Evolutionary conservation across 2,888 invertebrate species (phyloP).

Genomic region (Balanococcus diminutus): DNA sequence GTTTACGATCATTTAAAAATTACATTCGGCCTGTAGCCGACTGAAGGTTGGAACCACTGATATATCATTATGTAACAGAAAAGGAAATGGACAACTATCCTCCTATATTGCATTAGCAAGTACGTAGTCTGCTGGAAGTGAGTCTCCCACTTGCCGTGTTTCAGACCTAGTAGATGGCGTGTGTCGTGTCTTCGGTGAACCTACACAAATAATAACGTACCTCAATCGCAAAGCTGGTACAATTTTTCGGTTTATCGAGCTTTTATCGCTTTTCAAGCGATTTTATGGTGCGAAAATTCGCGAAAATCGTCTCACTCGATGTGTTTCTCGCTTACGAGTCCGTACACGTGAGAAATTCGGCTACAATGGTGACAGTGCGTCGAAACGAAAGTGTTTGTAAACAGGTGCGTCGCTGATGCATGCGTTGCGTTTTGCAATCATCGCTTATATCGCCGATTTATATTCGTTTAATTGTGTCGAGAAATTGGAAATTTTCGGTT

Average conservation of each 20-base stretch:
- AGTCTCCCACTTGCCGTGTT: constrained; percentile 53
- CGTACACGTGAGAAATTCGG: not conserved
- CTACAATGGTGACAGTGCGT: not conserved
- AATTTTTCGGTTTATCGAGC: not conserved
- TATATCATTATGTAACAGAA: constrained; percentile 53
- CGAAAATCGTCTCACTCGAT: not conserved
- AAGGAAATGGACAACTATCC: constrained; percentile 53
- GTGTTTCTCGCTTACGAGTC: not conserved
- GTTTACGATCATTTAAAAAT: constrained; percentile 19
- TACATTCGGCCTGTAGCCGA: constrained; percentile 1
- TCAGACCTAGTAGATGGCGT: constrained; percentile 25
- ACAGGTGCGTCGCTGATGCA: not conserved
- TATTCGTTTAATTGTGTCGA: not conserved
- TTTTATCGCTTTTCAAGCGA: constrained; percentile 3
- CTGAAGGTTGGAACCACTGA: constrained; percentile 54
- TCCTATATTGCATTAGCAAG: constrained; percentile 42
- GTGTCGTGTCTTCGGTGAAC: constrained; percentile 45
- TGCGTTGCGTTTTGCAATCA: not conserved
- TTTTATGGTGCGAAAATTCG: constrained; percentile 18
- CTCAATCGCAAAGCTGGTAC: not conserved
- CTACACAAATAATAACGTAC: constrained; percentile 48
- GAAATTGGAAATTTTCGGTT: not conserved
- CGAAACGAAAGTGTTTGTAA: not conserved
- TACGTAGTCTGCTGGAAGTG: constrained; percentile 48
- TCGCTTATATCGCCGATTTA: not conserved